phyloP scores from a whole-genome alignment of 2,797 vertebrate species.

The Amblyraja radiata region DNA sequence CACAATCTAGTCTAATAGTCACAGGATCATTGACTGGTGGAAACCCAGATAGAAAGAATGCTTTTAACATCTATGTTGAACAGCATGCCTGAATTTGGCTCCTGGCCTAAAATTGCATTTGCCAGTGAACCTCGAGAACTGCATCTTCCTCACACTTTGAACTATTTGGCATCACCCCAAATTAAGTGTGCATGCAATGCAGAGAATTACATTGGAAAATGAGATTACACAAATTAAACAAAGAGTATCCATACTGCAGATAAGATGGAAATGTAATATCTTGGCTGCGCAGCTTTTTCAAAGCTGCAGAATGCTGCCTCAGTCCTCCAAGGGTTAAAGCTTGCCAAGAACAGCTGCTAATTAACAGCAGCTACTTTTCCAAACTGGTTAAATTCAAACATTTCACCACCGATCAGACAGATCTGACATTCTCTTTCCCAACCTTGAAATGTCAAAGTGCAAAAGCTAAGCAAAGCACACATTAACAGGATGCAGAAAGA shows the following conservation, averaged over 20 bases:
- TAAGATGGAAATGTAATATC: conserved; percentile 17
- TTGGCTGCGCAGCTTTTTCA: conserved; percentile 16
- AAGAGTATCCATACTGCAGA: conserved; percentile 2
- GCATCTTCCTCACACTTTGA: conserved; percentile 29
- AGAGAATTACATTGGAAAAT: neutral
- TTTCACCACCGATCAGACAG: conserved; percentile 31
- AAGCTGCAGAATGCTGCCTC: conserved; percentile 29
- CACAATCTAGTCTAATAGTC: neutral
- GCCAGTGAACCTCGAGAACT: conserved; percentile 30
- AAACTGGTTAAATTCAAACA: conserved; percentile 39
- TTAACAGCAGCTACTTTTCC: conserved; percentile 37
- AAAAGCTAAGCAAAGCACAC: neutral
- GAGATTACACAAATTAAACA: neutral
- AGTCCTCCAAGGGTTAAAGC: conserved; percentile 35
- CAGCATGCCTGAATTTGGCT: conserved; percentile 10
- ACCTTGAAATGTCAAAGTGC: conserved; percentile 38
- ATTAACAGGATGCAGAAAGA: conserved; percentile 43
- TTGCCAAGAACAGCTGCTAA: conserved; percentile 36
- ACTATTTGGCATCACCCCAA: conserved; percentile 6
- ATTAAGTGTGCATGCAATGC: neutral
- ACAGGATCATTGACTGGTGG: neutral
- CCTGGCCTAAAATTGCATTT: conserved; percentile 18
- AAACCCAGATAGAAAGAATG: conserved; percentile 22
- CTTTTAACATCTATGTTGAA: conserved; percentile 26
- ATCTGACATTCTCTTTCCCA: conserved; percentile 35